Evolutionary conservation across 2,888 invertebrate genomes (phyloP).

Genomic region (Halictus ligatus): DNA sequence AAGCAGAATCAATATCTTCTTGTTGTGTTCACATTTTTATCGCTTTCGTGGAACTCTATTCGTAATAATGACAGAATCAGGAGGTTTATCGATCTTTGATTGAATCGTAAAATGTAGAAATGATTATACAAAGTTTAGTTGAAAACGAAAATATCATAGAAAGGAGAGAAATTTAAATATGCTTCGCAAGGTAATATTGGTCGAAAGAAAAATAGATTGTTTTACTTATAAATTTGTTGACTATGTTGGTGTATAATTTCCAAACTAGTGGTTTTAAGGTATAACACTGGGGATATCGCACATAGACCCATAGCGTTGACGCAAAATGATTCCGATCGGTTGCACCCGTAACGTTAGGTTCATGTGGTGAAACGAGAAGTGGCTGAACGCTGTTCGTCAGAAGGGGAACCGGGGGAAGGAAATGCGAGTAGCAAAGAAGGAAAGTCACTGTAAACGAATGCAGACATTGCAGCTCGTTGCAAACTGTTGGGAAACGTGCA

Average conservation of each 20-base stretch:
- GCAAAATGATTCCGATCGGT: conserved; percentile 11
- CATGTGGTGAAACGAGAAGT: background rate
- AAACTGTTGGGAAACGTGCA: conserved; percentile 16
- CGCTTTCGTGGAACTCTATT: background rate
- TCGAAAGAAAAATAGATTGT: background rate
- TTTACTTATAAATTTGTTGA: background rate
- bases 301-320: background rate
- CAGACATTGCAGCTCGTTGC: conserved; percentile 5
- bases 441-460: conserved; percentile 26
- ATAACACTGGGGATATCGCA: too few species aligned
- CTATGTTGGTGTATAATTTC: background rate
- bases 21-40: background rate
- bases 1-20: background rate
- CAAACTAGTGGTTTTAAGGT: too few species aligned
- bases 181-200: background rate
- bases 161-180: background rate
- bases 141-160: background rate
- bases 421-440: conserved; percentile 4
- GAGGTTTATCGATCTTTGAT: background rate
- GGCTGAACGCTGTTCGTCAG: background rate
- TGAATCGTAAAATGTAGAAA: background rate
- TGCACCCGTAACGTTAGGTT: conserved; percentile 11
- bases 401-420: background rate
- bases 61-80: background rate
- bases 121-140: background rate